phyloP scores from a whole-genome alignment of 2,797 vertebrate genomes.

The Arrhamphus sclerolepis region DNA sequence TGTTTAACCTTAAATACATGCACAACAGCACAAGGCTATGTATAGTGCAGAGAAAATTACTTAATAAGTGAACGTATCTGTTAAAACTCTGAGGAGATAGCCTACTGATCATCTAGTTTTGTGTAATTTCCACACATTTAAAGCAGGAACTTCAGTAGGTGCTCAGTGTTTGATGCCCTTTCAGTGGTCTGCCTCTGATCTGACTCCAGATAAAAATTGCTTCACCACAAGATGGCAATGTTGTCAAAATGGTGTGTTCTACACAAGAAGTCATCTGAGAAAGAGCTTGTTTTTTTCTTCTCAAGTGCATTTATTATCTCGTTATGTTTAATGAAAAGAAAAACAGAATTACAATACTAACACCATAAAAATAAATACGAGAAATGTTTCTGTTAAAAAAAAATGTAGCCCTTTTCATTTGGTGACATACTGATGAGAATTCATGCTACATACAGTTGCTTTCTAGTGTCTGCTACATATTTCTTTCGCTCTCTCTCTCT shows the following conservation, averaged over 20 bases:
- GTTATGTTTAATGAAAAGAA: slow-evolving; percentile 44
- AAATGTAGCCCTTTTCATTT: slow-evolving; percentile 81
- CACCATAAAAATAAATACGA: slow-evolving; percentile 71
- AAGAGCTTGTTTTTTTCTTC: slow-evolving; percentile 48
- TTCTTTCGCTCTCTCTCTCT: slow-evolving; percentile 25
- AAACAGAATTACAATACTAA: slow-evolving; percentile 51
- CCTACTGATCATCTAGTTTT: background rate
- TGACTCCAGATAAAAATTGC: slow-evolving; percentile 31
- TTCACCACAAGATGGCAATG: slow-evolving; percentile 68
- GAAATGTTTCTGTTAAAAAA: slow-evolving; percentile 64
- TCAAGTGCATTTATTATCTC: slow-evolving; percentile 73
- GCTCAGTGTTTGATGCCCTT: background rate
- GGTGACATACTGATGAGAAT: slow-evolving; percentile 69
- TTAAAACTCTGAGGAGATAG: background rate
- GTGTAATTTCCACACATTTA: background rate
- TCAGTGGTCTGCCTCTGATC: background rate
- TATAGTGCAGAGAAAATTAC: background rate
- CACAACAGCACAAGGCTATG: no score
- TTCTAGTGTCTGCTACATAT: slow-evolving; percentile 77
- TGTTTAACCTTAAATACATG: no score
- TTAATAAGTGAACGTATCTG: background rate
- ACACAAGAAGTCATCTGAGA: slow-evolving; percentile 28
- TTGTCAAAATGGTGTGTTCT: slow-evolving; percentile 45
- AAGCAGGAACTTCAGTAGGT: background rate
- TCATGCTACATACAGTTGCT: slow-evolving; percentile 79